phyloP scores from a whole-genome alignment of 1,140 invertebrate genomes.

The Trichoplusia ni region DNA sequence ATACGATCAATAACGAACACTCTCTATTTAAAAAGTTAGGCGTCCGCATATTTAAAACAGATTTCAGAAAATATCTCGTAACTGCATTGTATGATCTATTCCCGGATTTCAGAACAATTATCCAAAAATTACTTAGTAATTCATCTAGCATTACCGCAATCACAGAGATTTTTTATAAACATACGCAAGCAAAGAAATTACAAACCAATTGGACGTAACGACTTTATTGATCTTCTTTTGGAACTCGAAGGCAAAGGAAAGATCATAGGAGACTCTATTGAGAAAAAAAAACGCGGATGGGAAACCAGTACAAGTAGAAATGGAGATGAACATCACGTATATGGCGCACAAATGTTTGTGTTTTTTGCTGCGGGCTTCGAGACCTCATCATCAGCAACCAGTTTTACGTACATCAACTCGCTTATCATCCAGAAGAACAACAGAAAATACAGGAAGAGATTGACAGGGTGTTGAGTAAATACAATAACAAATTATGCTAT shows the following conservation, averaged over 20 bases:
- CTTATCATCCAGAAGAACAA: constrained; percentile 76
- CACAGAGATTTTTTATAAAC: constrained; percentile 32
- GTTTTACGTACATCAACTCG: constrained; percentile 76
- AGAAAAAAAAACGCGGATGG: constrained; percentile 62
- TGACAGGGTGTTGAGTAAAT: constrained; percentile 63
- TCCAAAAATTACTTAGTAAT: constrained; percentile 28
- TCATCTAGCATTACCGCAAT: constrained; percentile 61
- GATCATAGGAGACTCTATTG: constrained; percentile 53
- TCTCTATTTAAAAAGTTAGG: constrained; percentile 76
- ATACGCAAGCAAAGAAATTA: constrained; percentile 73
- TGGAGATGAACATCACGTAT: constrained; percentile 50
- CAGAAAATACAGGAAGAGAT: constrained; percentile 78
- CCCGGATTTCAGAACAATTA: constrained; percentile 30
- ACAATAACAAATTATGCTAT: constrained; percentile 81
- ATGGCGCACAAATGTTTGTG: constrained; percentile 79
- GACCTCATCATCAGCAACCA: constrained; percentile 73
- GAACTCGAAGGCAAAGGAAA: constrained; percentile 69
- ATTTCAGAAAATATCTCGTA: neutral
- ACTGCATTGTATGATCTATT: constrained; percentile 35
- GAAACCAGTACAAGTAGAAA: constrained; percentile 40
- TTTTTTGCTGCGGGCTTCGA: constrained; percentile 83
- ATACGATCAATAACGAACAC: constrained; percentile 71
- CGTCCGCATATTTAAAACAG: constrained; percentile 47
- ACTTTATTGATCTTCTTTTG: constrained; percentile 82
- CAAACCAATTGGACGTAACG: constrained; percentile 68